These are phyloP conservation scores for Tupiocoris notatus DNA, from an alignment of 2,888 invertebrate species.

Conservation along the genomic window DNA sequence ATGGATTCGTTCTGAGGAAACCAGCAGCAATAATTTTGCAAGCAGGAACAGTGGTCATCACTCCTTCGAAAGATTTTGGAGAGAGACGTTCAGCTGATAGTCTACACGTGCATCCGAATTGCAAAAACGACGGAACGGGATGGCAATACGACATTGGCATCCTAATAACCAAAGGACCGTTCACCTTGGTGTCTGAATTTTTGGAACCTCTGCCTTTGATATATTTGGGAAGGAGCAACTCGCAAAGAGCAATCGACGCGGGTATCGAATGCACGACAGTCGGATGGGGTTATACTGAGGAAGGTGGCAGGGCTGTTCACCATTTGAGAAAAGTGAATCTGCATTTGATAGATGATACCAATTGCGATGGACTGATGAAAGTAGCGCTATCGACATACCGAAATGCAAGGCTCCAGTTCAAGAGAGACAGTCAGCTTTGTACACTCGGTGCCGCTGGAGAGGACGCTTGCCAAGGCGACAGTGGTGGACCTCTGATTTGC, in stretches of 20 bases:
- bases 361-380: neutral
- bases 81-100: neutral
- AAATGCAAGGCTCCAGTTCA: neutral
- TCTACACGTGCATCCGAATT: neutral
- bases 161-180: neutral
- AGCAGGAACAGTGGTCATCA: neutral
- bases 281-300: neutral
- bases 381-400: neutral
- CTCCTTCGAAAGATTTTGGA: neutral
- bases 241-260: neutral
- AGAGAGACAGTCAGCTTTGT: neutral
- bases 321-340: neutral
- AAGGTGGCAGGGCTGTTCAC: neutral
- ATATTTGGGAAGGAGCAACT: neutral
- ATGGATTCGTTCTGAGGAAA: neutral
- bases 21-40: neutral
- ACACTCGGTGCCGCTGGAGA: neutral
- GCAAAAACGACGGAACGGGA: neutral
- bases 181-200: neutral
- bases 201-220: neutral
- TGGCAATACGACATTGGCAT: neutral
- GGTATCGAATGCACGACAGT: neutral
- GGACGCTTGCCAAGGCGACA: neutral
- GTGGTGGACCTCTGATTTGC: neutral
- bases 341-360: neutral